These are phyloP conservation scores for Ataeniobius toweri DNA, from an alignment of 2,797 vertebrate species.

Conservation along the genomic window DNA sequence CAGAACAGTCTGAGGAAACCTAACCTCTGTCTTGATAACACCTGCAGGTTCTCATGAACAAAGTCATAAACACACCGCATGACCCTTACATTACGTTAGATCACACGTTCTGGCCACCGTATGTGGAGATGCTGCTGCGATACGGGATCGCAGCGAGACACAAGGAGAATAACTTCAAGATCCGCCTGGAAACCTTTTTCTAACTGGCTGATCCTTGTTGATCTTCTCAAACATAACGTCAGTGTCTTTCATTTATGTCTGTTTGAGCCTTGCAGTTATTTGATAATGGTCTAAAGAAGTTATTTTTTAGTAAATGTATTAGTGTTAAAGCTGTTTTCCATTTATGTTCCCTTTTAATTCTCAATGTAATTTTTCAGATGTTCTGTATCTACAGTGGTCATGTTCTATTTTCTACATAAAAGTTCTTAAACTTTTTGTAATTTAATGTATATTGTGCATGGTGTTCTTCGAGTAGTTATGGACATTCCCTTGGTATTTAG, in stretches of 20 bases:
- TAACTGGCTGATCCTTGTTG: slow-evolving; percentile 23
- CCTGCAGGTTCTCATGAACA: slow-evolving; percentile 86
- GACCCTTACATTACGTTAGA: slow-evolving; percentile 86
- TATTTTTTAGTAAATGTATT: background rate
- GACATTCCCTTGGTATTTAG: no score
- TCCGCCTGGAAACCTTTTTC: slow-evolving; percentile 89
- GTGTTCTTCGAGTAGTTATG: background rate
- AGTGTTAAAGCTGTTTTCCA: background rate
- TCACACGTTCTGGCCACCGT: slow-evolving; percentile 90
- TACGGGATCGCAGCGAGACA: slow-evolving; percentile 87
- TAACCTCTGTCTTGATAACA: background rate
- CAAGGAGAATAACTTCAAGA: slow-evolving; percentile 86
- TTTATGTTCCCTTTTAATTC: background rate
- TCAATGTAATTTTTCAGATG: background rate
- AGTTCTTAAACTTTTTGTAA: background rate
- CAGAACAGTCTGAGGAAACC: background rate
- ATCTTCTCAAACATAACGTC: background rate
- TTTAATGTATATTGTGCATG: background rate
- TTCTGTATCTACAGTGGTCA: background rate
- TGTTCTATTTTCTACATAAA: background rate
- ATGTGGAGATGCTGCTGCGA: slow-evolving; percentile 91
- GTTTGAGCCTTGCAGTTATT: slow-evolving; percentile 16
- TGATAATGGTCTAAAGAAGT: background rate
- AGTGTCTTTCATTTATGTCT: slow-evolving; percentile 8
- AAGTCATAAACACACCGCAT: slow-evolving; percentile 82